Conservation (phyloP, 2,113 vertebrate species). For the Thymallus thymallus region DNA sequence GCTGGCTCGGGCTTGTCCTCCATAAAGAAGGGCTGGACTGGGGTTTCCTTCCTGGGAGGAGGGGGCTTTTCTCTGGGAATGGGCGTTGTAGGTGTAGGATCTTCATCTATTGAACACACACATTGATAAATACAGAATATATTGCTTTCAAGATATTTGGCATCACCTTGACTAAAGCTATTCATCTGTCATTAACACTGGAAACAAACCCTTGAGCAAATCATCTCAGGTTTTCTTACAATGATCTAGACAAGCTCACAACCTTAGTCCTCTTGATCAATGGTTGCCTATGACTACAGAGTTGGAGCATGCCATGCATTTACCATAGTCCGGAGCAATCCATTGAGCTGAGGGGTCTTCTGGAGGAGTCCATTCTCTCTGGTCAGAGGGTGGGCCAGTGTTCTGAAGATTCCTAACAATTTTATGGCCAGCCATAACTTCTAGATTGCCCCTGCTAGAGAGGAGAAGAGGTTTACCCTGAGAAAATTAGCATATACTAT, state of each 20-base stretch:
- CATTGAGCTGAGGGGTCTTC: conserved; percentile 25
- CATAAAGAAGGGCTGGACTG: background rate
- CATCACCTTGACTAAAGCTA: no score
- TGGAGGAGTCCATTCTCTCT: conserved; percentile 23
- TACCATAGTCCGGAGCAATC: conserved; percentile 60
- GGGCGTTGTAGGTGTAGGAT: background rate
- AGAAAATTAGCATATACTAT: background rate
- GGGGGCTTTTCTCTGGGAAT: conserved; percentile 18
- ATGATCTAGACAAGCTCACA: background rate
- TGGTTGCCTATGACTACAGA: background rate
- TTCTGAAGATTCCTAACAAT: background rate
- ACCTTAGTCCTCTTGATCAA: no score
- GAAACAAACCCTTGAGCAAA: no score
- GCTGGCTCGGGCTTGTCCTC: background rate
- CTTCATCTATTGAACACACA: conserved; percentile 28
- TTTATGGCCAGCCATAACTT: background rate
- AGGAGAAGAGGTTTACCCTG: background rate
- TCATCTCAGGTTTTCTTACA: no score
- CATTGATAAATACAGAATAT: background rate
- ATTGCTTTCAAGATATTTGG: no score
- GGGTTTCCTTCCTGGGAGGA: background rate
- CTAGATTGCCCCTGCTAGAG: conserved; percentile 26
- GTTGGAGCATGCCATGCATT: conserved; percentile 11
- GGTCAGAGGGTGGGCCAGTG: background rate
- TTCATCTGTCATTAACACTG: no score